These are phyloP conservation scores for Pristionchus maxplancki DNA, from an alignment of 2,888 invertebrate species.

Conservation along the genomic window DNA sequence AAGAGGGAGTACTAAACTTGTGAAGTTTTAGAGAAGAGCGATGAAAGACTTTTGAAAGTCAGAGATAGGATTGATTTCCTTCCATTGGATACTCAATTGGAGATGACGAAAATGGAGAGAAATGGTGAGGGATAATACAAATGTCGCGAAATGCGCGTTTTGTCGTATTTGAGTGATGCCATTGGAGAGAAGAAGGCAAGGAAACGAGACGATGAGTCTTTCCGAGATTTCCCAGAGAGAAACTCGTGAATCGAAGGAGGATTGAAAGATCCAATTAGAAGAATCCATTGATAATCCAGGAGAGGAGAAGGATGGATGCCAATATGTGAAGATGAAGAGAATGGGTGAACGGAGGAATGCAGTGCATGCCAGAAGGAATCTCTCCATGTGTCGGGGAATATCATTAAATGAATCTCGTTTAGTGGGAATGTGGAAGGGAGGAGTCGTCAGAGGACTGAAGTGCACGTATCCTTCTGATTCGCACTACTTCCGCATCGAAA, in stretches of 20 bases:
- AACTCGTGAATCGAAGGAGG: not conserved
- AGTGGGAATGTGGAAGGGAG: not conserved
- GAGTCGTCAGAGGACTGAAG: not conserved
- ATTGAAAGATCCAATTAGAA: constrained; percentile 27
- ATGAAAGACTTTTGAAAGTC: not conserved
- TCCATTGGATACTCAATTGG: not conserved
- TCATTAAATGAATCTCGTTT: constrained; percentile 6
- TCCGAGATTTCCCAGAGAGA: not conserved
- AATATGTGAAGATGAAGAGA: not conserved
- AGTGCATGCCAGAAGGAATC: not conserved
- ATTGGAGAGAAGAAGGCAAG: not conserved
- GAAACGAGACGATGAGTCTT: not conserved
- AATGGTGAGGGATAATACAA: not conserved
- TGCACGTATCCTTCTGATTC: constrained; percentile 10
- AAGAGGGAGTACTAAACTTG: not conserved
- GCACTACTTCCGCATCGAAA: constrained; percentile 11
- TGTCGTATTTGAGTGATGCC: not conserved
- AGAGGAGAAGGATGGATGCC: not conserved
- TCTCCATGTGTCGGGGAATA: not conserved
- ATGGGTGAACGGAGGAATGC: not conserved
- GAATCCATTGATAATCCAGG: not conserved
- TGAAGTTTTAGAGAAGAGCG: not conserved
- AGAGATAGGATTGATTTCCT: not conserved
- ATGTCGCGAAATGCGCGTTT: not conserved
- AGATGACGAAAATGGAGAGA: constrained; percentile 3